Percentiles rank a stretch among this genome's conserved stretches.
phyloP scores from a whole-genome alignment of 2,888 invertebrate species.

The Laothoe populi region DNA sequence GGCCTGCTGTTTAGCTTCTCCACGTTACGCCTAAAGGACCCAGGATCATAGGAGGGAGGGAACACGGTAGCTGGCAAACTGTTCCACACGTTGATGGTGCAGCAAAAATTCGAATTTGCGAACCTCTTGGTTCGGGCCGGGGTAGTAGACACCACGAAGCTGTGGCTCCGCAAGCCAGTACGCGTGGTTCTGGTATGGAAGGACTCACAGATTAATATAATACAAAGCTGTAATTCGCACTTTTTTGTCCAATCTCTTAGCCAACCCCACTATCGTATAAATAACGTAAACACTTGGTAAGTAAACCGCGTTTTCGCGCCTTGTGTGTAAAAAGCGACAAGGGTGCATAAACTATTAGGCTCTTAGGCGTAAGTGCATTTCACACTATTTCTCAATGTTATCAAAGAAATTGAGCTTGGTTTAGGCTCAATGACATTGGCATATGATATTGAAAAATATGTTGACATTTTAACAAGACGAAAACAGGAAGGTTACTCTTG shows the following conservation, averaged over 20 bases:
- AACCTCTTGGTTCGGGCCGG: too few species aligned
- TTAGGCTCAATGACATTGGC: conserved; percentile 1
- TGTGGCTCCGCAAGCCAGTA: too few species aligned
- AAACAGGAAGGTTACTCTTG: too few species aligned
- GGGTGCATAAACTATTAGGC: conserved; percentile 82
- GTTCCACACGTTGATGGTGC: too few species aligned
- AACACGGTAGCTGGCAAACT: too few species aligned
- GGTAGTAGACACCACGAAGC: too few species aligned
- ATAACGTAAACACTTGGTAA: conserved; percentile 19
- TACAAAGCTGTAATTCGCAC: neutral
- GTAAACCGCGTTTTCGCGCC: conserved; percentile 32
- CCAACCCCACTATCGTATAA: conserved; percentile 17
- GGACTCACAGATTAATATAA: too few species aligned
- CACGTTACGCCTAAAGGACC: too few species aligned
- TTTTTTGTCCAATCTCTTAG: conserved; percentile 23
- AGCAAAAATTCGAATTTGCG: too few species aligned
- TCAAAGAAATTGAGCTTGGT: conserved; percentile 33
- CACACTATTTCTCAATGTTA: conserved; percentile 52
- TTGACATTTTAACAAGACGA: neutral
- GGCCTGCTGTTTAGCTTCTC: too few species aligned
- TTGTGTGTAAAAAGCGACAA: conserved; percentile 59
- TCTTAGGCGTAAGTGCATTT: conserved; percentile 70
- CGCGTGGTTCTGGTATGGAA: too few species aligned
- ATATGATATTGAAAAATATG: neutral
- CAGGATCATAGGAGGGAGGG: too few species aligned